Percentiles rank a stretch among this genome's conserved stretches.
phyloP scores from a whole-genome alignment of 2,113 vertebrate species.

The Piaya cayana region DNA sequence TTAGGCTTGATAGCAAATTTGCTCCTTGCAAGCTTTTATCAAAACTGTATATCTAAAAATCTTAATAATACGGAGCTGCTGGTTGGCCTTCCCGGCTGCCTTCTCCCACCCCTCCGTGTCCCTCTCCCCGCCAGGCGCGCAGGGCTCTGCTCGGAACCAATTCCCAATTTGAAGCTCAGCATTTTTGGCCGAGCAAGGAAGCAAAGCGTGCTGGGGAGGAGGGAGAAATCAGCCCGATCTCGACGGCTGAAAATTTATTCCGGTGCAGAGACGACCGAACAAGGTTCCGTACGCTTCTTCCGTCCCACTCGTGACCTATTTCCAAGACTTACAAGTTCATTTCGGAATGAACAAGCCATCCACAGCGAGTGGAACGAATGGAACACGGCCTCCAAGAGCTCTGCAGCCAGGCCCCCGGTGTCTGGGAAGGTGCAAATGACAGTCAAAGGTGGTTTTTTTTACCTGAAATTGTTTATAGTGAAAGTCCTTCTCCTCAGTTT shows the following conservation, averaged over 20 bases:
- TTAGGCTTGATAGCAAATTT: conserved; percentile 79
- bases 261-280: neutral
- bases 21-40: conserved; percentile 81
- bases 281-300: neutral
- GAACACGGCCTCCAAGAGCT: conserved; percentile 23
- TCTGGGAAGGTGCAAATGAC: neutral
- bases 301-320: conserved; percentile 12
- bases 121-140: conserved; percentile 6
- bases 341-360: conserved; percentile 35
- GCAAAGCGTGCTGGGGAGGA: neutral
- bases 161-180: conserved; percentile 74
- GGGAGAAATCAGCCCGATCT: neutral
- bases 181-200: neutral
- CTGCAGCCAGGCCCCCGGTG: neutral
- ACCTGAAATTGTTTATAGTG: neutral
- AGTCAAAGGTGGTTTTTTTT: neutral
- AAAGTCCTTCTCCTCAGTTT: neutral
- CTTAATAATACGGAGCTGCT: conserved; percentile 69
- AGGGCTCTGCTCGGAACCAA: conserved; percentile 64
- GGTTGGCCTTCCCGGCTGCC: neutral
- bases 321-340: conserved; percentile 44
- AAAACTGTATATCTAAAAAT: conserved; percentile 80
- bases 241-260: neutral
- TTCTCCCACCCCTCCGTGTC: neutral
- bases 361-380: conserved; percentile 50